These are phyloP conservation scores for Pipistrellus pygmaeus DNA, from an alignment of 2,797 vertebrate genomes.

Conservation along the genomic window DNA sequence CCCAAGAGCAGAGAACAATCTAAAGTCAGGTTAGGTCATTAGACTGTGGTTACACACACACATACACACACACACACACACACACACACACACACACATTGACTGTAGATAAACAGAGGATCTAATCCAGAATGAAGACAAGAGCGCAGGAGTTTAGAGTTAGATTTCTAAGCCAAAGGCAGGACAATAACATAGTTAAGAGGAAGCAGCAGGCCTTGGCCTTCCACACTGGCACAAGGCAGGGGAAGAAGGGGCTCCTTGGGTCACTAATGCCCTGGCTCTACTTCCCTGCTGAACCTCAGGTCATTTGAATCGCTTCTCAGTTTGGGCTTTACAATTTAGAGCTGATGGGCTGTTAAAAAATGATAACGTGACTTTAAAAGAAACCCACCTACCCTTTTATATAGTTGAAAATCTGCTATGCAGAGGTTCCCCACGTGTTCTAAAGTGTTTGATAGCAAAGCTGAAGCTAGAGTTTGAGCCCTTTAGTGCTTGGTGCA, in stretches of 20 bases:
- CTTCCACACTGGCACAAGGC: too few relatives aligned
- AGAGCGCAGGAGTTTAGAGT: background rate
- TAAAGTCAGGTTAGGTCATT: background rate
- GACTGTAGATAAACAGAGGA: background rate
- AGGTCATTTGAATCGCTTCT: background rate
- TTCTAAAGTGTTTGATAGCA: background rate
- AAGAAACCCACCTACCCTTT: background rate
- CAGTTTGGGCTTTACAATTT: background rate
- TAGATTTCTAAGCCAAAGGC: background rate
- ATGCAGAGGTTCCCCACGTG: background rate
- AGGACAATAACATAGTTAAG: background rate
- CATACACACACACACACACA: background rate
- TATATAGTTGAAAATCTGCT: background rate
- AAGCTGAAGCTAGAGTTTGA: background rate
- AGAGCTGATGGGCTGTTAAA: background rate
- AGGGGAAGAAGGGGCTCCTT: background rate
- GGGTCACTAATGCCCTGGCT: background rate
- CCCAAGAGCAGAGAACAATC: background rate
- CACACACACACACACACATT: background rate
- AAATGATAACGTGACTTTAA: background rate
- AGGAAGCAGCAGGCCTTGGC: background rate
- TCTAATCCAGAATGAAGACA: background rate
- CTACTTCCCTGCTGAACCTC: background rate
- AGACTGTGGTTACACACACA: background rate
- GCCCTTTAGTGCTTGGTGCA: background rate